Percentiles rank a stretch among this genome's conserved stretches.
Evolutionary conservation across 2,888 invertebrate species (phyloP).

Genomic region (Thereva unica): DNA sequence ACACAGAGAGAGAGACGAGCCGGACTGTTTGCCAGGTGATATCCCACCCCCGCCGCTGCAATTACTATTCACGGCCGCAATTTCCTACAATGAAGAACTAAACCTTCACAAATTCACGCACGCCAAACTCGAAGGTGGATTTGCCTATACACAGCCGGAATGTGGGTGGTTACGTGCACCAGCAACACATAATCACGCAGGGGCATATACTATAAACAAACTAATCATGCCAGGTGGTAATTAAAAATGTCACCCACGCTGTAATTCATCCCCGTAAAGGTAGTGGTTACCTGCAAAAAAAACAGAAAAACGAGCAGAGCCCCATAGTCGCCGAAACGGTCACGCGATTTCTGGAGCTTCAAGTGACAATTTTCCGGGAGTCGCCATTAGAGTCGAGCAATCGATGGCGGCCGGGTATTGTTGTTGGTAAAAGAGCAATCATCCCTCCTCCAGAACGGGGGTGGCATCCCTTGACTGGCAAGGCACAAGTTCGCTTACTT

Average conservation of each 20-base stretch:
- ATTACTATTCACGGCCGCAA: slow-evolving; percentile 20
- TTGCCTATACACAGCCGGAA: not conserved
- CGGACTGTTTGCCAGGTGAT: slow-evolving; percentile 3
- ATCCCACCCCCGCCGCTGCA: slow-evolving; percentile 5
- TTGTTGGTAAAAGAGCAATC: not conserved
- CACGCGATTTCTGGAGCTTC: no score
- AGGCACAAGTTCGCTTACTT: slow-evolving; percentile 17
- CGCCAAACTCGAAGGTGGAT: slow-evolving; percentile 36
- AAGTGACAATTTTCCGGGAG: no score
- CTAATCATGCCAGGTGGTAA: slow-evolving; percentile 26
- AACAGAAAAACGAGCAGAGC: not conserved
- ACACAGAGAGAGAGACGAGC: not conserved
- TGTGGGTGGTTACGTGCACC: slow-evolving; percentile 33
- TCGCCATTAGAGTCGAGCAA: no score
- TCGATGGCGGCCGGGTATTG: no score
- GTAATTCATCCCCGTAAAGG: not conserved
- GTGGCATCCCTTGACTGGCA: not conserved
- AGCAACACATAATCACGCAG: slow-evolving; percentile 29
- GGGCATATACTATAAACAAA: slow-evolving; percentile 16
- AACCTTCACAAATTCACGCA: slow-evolving; percentile 58
- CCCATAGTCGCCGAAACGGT: not conserved
- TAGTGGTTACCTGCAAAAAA: not conserved
- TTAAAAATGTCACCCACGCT: slow-evolving; percentile 30
- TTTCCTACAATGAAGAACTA: slow-evolving; percentile 52
- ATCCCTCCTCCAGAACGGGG: slow-evolving; percentile 1